These are phyloP conservation scores for Carassius auratus DNA, from an alignment of 2,113 vertebrate species.

Conservation along the genomic window DNA sequence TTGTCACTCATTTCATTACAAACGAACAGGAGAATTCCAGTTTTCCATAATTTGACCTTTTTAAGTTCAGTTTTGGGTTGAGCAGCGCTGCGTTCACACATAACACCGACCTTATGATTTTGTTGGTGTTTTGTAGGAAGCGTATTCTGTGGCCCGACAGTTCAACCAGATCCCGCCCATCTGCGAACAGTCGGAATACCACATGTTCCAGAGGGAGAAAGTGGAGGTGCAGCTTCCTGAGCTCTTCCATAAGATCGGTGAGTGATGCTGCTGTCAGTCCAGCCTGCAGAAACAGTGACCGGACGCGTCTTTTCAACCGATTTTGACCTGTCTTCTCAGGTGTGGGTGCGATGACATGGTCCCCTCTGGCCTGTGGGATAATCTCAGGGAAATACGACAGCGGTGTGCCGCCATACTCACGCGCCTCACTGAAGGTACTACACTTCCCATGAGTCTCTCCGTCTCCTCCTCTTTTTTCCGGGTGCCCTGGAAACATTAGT, in stretches of 20 bases:
- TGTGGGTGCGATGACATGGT: conserved; percentile 98
- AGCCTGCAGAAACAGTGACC: not conserved
- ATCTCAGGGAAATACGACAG: conserved; percentile 96
- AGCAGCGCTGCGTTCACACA: not conserved
- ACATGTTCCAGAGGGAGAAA: conserved; percentile 99
- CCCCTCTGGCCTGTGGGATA: conserved; percentile 96
- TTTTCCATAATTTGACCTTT: not conserved
- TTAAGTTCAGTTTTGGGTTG: not conserved
- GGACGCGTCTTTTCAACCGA: not conserved
- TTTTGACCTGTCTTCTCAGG: conserved; percentile 71
- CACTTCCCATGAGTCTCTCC: conserved; percentile 14
- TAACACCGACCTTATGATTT: not conserved
- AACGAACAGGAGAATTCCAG: not conserved
- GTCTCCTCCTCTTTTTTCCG: conserved; percentile 40
- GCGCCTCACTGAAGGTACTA: conserved; percentile 93
- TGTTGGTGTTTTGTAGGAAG: conserved; percentile 73
- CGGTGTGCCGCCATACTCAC: conserved; percentile 92
- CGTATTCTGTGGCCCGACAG: conserved; percentile 92
- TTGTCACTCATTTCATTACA: not conserved
- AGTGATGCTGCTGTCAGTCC: conserved; percentile 21
- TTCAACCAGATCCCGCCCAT: conserved; percentile 97
- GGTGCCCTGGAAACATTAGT: conserved; percentile 27
- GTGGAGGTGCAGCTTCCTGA: conserved; percentile 97
- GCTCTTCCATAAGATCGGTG: conserved; percentile 98
- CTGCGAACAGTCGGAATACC: conserved; percentile 97